These are phyloP conservation scores for Macaca mulatta DNA, from an alignment of 2,113 vertebrate genomes.

Conservation along the genomic window DNA sequence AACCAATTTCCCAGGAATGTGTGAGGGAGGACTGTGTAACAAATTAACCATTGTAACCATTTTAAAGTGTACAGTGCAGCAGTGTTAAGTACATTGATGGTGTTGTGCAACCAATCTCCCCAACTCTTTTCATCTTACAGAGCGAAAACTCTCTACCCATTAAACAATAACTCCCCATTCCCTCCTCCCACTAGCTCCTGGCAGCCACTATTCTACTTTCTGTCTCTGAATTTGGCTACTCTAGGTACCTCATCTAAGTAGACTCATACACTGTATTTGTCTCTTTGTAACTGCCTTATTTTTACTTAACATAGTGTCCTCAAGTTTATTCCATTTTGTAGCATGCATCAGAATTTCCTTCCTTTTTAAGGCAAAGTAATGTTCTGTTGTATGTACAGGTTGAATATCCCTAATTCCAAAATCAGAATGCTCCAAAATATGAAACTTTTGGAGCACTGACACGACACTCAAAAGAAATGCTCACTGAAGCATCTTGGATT, in stretches of 20 bases:
- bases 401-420: background rate
- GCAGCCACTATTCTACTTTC: background rate
- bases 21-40: background rate
- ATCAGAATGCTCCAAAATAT: background rate
- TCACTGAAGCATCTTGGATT: background rate
- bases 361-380: background rate
- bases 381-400: background rate
- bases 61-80: background rate
- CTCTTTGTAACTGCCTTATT: constrained; percentile 5
- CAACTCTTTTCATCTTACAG: background rate
- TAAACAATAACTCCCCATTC: background rate
- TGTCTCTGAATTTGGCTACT: background rate
- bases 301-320: background rate
- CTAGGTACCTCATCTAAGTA: background rate
- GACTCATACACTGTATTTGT: background rate
- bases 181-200: background rate
- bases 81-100: background rate
- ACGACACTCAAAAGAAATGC: background rate
- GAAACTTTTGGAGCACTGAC: background rate
- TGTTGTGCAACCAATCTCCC: background rate
- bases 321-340: background rate
- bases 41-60: background rate
- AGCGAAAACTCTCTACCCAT: background rate
- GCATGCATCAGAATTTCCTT: background rate
- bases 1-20: background rate